Percentiles rank a stretch among this genome's conserved stretches.
Evolutionary conservation across 2,113 vertebrate species (phyloP).

Genomic region (Heterocephalus glaber): DNA sequence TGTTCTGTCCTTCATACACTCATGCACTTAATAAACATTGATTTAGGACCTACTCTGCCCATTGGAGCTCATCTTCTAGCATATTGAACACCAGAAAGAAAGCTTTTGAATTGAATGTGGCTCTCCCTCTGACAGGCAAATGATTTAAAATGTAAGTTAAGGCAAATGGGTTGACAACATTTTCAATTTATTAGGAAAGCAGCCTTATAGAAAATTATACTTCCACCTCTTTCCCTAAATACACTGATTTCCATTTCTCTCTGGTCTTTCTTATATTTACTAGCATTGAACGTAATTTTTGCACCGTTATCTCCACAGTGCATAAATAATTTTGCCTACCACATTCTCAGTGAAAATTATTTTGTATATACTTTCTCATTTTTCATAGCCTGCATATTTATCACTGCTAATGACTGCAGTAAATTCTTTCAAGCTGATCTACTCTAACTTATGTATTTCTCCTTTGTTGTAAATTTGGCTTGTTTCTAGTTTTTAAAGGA

Average conservation of each 20-base stretch:
- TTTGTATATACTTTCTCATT: not conserved
- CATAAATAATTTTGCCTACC: conserved; percentile 59
- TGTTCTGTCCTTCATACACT: not conserved
- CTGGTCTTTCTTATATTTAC: not conserved
- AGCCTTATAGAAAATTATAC: conserved; percentile 12
- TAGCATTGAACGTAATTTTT: conserved; percentile 47
- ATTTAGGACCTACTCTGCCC: not conserved
- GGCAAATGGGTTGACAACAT: conserved; percentile 15
- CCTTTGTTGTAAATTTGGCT: conserved; percentile 62
- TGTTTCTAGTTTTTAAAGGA: conserved; percentile 57
- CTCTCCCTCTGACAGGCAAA: not conserved
- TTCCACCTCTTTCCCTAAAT: conserved; percentile 20
- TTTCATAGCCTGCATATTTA: conserved; percentile 62
- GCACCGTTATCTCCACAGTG: conserved; percentile 23
- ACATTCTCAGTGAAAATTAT: conserved; percentile 58
- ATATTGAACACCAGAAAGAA: not conserved
- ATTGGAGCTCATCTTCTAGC: not conserved
- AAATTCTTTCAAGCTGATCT: conserved; percentile 53
- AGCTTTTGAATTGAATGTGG: not conserved
- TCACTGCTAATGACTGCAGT: conserved; percentile 61
- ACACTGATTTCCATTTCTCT: conserved; percentile 46
- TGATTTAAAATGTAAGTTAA: conserved; percentile 9
- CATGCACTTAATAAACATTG: conserved; percentile 15
- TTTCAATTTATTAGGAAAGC: conserved; percentile 43
- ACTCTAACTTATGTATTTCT: not conserved